phyloP scores from a whole-genome alignment of 2,888 invertebrate genomes.

The Tenthredo scrophulariae region DNA sequence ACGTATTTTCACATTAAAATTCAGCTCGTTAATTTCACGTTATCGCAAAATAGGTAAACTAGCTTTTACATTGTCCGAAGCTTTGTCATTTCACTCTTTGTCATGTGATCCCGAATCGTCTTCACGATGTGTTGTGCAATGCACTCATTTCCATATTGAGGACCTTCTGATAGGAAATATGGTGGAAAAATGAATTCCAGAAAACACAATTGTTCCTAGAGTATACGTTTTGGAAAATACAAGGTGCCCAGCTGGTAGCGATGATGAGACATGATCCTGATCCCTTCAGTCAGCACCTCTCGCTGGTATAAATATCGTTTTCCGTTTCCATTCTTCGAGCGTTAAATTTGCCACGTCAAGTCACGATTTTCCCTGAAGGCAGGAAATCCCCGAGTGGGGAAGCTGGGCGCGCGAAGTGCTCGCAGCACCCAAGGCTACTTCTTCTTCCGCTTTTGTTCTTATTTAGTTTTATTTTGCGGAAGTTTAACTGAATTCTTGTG shows the following conservation, averaged over 20 bases:
- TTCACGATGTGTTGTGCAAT: neutral
- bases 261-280: slow-evolving; percentile 7
- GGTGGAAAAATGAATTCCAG: neutral
- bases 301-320: slow-evolving; percentile 19
- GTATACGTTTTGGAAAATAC: neutral
- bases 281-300: slow-evolving; percentile 1
- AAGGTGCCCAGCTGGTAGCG: neutral
- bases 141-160: neutral
- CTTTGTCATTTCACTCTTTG: neutral
- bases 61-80: no score
- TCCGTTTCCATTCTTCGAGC: slow-evolving; percentile 21
- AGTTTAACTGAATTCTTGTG: slow-evolving; percentile 49
- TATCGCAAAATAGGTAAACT: neutral
- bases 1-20: neutral
- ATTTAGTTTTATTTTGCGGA: slow-evolving; percentile 37
- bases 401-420: slow-evolving; percentile 36
- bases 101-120: neutral
- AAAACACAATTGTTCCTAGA: neutral
- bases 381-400: neutral
- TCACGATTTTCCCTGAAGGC: slow-evolving; percentile 52
- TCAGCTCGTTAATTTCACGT: neutral
- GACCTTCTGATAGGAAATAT: neutral
- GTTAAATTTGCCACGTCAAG: slow-evolving; percentile 49
- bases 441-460: slow-evolving; percentile 36
- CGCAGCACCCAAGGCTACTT: slow-evolving; percentile 39